Conservation (phyloP, 2,797 vertebrate species). For the Chloroceryle amazona region DNA sequence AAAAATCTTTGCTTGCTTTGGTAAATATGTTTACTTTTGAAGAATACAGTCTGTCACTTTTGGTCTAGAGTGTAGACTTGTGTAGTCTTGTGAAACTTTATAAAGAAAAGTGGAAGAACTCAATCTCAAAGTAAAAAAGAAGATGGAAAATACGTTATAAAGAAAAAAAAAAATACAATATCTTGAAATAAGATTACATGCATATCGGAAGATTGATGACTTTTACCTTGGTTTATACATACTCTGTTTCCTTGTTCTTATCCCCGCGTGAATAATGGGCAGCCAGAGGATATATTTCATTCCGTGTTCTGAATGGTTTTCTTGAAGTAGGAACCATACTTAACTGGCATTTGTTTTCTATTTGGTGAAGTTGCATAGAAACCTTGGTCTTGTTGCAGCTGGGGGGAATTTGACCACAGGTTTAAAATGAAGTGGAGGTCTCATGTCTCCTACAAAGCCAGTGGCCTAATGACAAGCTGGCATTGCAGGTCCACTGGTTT, state of each 20-base stretch:
- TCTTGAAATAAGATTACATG: neutral
- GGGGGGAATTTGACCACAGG: neutral
- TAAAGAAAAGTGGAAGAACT: neutral
- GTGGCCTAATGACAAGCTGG: neutral
- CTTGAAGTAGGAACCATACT: neutral
- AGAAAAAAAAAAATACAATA: neutral
- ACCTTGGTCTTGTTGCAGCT: neutral
- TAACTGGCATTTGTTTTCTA: neutral
- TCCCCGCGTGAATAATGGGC: neutral
- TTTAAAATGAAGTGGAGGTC: neutral
- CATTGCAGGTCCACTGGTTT: neutral
- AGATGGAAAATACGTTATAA: neutral
- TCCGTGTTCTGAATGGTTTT: neutral
- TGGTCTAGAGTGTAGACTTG: neutral
- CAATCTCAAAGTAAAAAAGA: neutral
- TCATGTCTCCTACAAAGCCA: neutral
- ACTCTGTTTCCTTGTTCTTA: neutral
- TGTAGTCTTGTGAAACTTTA: neutral
- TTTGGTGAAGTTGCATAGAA: neutral
- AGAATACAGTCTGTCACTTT: neutral
- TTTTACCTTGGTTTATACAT: neutral
- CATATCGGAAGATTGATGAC: neutral
- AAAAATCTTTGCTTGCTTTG: neutral
- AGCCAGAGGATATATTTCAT: neutral
- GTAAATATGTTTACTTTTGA: neutral